Evolutionary conservation across 2,888 invertebrate genomes (phyloP).

Genomic region (Agriotes lineatus): DNA sequence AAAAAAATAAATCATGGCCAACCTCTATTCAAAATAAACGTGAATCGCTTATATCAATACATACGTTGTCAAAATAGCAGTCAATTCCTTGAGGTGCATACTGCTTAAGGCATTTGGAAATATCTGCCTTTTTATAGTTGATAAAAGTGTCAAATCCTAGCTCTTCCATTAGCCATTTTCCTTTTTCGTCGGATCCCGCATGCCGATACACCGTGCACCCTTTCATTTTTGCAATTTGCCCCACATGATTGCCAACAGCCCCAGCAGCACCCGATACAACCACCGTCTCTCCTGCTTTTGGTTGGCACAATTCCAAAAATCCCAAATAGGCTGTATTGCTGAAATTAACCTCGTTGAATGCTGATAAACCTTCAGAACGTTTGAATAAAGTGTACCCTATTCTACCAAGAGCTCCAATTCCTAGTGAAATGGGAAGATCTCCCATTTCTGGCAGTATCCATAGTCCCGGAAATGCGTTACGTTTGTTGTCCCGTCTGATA

Average conservation of each 20-base stretch:
- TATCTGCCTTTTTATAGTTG: slow-evolving; percentile 77
- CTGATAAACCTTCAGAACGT: too few species aligned
- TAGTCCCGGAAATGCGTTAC: background rate
- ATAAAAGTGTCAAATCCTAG: slow-evolving; percentile 78
- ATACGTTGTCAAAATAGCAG: slow-evolving; percentile 84
- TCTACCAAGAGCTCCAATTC: slow-evolving; percentile 72
- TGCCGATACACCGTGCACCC: slow-evolving; percentile 79
- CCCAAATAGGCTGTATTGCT: slow-evolving; percentile 84
- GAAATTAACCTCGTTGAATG: too few species aligned
- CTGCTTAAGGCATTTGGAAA: slow-evolving; percentile 69
- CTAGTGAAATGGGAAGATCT: slow-evolving; percentile 72
- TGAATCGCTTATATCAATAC: slow-evolving; percentile 48
- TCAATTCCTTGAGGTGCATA: slow-evolving; percentile 78
- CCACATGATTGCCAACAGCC: slow-evolving; percentile 82
- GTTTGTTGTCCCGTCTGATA: slow-evolving; percentile 78
- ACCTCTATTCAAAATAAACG: background rate
- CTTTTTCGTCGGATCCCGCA: slow-evolving; percentile 79
- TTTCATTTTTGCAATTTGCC: slow-evolving; percentile 82
- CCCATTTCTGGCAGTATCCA: slow-evolving; percentile 71
- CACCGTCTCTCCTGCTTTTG: slow-evolving; percentile 80
- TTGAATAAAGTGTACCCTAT: slow-evolving; percentile 7
- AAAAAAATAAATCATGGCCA: background rate
- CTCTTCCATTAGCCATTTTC: slow-evolving; percentile 73
- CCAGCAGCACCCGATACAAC: slow-evolving; percentile 83
- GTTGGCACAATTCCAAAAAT: slow-evolving; percentile 77